Evolutionary conservation across 2,113 vertebrate genomes (phyloP).

Genomic region (cattle (Bos taurus)): DNA sequence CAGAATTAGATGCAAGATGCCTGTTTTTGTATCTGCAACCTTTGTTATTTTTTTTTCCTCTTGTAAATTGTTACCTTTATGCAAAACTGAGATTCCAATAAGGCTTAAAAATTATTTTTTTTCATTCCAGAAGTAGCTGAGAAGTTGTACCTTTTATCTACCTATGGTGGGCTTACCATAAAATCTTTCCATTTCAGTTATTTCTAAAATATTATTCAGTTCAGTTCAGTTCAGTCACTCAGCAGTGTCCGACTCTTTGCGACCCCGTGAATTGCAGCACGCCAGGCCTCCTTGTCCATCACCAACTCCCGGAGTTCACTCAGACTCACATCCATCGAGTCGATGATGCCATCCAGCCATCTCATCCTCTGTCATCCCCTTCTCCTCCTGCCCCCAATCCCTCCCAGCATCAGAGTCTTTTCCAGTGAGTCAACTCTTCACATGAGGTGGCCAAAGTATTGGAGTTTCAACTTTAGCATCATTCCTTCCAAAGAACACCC

Average conservation of each 20-base stretch:
- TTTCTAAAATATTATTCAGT: neutral
- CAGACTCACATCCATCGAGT: accelerated
- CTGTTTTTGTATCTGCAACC: neutral
- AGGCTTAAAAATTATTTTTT: neutral
- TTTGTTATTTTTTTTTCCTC: neutral
- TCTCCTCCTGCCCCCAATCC: too few relatives aligned
- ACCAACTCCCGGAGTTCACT: accelerated
- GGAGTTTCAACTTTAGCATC: too few relatives aligned
- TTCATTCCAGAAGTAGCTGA: neutral
- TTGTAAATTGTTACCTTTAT: neutral
- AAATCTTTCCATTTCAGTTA: neutral
- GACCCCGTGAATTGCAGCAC: too few relatives aligned
- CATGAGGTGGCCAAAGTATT: too few relatives aligned
- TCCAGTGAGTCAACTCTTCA: too few relatives aligned
- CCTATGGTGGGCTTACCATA: neutral
- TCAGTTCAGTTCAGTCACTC: too few relatives aligned
- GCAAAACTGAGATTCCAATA: neutral
- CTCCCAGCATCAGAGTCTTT: too few relatives aligned
- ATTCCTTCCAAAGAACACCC: too few relatives aligned
- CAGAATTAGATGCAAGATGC: neutral
- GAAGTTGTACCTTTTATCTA: neutral
- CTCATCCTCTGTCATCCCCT: accelerated
- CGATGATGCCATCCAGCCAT: too few relatives aligned
- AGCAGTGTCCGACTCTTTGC: accelerated
- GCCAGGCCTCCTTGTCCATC: too few relatives aligned